phyloP scores from a whole-genome alignment of 2,888 invertebrate genomes.

The Julus scanicus region DNA sequence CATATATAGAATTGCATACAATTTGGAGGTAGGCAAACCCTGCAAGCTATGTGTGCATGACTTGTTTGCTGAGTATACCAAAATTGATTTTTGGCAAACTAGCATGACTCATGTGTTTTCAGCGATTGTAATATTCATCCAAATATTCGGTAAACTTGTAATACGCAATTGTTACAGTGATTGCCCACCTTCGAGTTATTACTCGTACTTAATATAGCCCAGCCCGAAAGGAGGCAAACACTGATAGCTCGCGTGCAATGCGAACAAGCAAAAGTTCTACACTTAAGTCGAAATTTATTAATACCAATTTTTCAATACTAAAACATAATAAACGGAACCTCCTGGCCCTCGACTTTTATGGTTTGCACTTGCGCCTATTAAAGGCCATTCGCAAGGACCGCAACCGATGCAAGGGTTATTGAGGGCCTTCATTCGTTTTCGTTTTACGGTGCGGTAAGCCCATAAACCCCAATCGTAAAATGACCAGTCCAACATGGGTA shows the following conservation, averaged over 20 bases:
- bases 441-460: slow-evolving; percentile 28
- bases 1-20: too few species aligned
- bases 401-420: background rate
- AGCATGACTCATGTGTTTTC: too few species aligned
- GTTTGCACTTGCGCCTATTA: background rate
- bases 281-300: background rate
- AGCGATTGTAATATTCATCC: too few species aligned
- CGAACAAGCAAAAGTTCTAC: background rate
- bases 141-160: background rate
- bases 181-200: background rate
- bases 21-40: too few species aligned
- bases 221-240: background rate
- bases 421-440: background rate
- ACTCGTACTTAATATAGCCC: background rate
- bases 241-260: background rate
- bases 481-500: background rate
- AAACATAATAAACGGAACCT: background rate
- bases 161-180: background rate
- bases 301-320: background rate
- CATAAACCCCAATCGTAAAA: slow-evolving; percentile 41
- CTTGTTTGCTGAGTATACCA: too few species aligned
- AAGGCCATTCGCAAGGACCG: background rate
- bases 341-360: background rate
- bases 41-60: too few species aligned
- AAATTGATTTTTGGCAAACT: too few species aligned